Base-by-base conservation (phyloP, 2,888 invertebrate species). In the Athrips mouffetella region DNA sequence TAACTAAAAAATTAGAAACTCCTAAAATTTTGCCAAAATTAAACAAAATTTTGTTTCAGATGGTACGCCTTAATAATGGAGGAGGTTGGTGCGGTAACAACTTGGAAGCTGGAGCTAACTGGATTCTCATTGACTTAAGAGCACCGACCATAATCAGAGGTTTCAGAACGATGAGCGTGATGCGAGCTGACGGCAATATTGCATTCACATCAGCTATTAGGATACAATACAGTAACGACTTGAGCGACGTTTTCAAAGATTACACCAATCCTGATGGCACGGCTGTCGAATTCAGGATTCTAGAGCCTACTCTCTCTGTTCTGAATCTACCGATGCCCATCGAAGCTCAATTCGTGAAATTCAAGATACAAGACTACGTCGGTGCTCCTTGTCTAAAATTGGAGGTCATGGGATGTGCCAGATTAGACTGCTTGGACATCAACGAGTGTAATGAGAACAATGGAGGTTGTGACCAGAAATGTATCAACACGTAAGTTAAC, bases 401-500 rank as follows among this genome's bases (percentile, higher is more conserved):
- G 51, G 97, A 97, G 89, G 90, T 97, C 29, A 97, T 97, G 96
- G 97, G 97, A 13, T 97, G 97, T 70, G 95, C 96, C 0, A 91
- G 97, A 58, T 89, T 97, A 58, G 97, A 97, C 69, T 98, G 97
- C 71, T 89, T 91, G 11, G 97, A 98, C 69, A 90, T 96, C 37
- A 97, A 98, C 67, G 97, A 98, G 73, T 98, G 97, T 70, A 90
- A 91, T 37, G 91, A 90, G 23, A 92, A 93, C 59, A 97, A 97
- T 67, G 97, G 97, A 10, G 97, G 97, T 11, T 98, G 97, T 76
- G 95, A 97, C 67, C 97, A 97, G 67, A 96, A 96, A 80, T 98
- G 97, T 80, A 90, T 96, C 35, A 98, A 97, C 71, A 91, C 88
- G 90, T 90, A 76, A 79, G 86, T 80, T 37, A 16, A 15, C 8